Evolutionary conservation across 2,888 invertebrate genomes (phyloP), one percentile per base, ranked within the genome.

Genomic region (Bursaphelenchus okinawaensis): DNA sequence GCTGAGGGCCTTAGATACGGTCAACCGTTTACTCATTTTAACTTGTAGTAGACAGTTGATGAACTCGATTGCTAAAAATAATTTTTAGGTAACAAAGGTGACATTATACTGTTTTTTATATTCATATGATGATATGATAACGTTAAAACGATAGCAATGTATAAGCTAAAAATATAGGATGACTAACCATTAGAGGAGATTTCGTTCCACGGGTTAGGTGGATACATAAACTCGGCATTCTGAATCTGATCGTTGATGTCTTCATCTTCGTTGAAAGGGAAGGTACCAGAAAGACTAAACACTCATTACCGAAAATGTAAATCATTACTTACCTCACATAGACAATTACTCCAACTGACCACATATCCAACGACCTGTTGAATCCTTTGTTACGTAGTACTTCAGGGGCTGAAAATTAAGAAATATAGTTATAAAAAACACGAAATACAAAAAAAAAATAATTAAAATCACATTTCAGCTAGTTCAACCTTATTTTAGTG

Each of bases 171-270:
- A 29, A 7, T 8, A 9, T 4, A 52, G 31, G 27, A 8, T 24
- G 24, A 28, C 76, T 83, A 85, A 91, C 91, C 92, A 84, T 91
- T 89, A 58, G 89, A 88, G 29, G 93, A 93, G 82, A 96, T 92
- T 84, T 94, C 93, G 82, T 91, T 90, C 96, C 96, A 98, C 0
- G 96, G 95, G 84, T 89, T 89, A 23, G 93, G 91, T 52, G 98
- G 98, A 87, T 96, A 98, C 98, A 98, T 98, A 85, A 98, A 98
- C 63, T 94, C 94, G 29, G 96, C 96, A 87, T 98, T 98, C 86
- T 96, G 94, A 74, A 98, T 98, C 86, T 98, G 98, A 84, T 96
- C 96, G 85, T 93, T 91, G 82, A 98, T 98, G 84, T 98, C 98
- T 86, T 98, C 96, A 85, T 98, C 96, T 86, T 98, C 98, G 85